A percentile compares a stretch with the other conserved stretches of the same genome.
Conservation (phyloP, 2,888 invertebrate genomes). For the Netelia inedita region DNA sequence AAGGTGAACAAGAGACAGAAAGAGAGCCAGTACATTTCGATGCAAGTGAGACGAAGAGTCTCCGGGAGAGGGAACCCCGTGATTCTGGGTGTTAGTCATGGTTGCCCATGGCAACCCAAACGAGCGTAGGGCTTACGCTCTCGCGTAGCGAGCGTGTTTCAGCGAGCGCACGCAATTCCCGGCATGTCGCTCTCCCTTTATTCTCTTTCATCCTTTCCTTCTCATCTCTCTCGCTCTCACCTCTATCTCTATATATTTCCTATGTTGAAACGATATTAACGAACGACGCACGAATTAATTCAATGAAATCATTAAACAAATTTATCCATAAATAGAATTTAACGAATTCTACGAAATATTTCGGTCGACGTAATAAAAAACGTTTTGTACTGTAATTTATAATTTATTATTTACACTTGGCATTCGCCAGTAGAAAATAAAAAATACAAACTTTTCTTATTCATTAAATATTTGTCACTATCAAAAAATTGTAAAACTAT, state of each 20-base stretch:
- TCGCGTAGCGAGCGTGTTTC: slow-evolving; percentile 60
- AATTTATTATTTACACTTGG: too few species aligned
- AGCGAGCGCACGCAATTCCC: slow-evolving; percentile 47
- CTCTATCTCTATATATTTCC: neutral
- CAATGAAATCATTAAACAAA: neutral
- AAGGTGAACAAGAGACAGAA: neutral
- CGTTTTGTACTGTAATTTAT: too few species aligned
- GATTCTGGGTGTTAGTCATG: slow-evolving; percentile 77
- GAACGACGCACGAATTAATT: neutral
- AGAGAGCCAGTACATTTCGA: slow-evolving; percentile 13
- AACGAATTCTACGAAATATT: neutral
- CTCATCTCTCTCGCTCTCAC: neutral
- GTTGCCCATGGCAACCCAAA: slow-evolving; percentile 83
- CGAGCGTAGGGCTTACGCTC: slow-evolving; percentile 70
- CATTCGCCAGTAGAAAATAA: too few species aligned
- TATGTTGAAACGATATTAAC: neutral
- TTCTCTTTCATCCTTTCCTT: slow-evolving; percentile 23
- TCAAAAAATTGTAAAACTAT: too few species aligned
- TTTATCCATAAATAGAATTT: neutral
- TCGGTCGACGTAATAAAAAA: neutral
- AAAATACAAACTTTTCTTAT: too few species aligned
- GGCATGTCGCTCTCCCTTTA: slow-evolving; percentile 9
- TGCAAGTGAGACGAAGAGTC: slow-evolving; percentile 53
- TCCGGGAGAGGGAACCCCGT: slow-evolving; percentile 62
- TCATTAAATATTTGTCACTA: too few species aligned